Evolutionary conservation across 1,140 invertebrate genomes (phyloP).

Genomic region (Acromyrmex heyeri): DNA sequence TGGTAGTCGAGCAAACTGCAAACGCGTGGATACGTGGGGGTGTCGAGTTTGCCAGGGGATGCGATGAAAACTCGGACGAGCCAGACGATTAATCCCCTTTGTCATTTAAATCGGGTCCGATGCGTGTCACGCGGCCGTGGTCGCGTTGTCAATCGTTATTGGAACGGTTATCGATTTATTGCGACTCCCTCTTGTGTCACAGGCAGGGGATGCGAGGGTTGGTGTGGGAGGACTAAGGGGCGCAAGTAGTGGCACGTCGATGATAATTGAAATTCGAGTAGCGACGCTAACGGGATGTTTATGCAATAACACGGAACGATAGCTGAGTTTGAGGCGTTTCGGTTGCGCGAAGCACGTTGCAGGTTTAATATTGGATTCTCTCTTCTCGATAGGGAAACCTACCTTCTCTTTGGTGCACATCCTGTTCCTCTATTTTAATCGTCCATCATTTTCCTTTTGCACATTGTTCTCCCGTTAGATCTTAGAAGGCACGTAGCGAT

Average conservation of each 20-base stretch:
- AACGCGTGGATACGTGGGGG: not conserved
- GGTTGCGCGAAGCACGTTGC: not conserved
- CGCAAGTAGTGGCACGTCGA: conserved; percentile 48
- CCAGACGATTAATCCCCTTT: conserved; percentile 74
- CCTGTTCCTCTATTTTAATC: conserved; percentile 24
- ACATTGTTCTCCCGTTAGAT: not conserved
- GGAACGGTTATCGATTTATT: conserved; percentile 76
- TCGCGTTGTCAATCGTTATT: conserved; percentile 77
- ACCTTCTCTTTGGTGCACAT: conserved; percentile 2
- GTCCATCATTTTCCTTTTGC: not conserved
- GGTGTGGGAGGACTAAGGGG: conserved; percentile 16
- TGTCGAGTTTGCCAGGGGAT: not conserved
- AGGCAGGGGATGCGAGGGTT: not conserved
- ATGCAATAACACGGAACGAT: conserved; percentile 62
- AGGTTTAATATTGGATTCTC: conserved; percentile 16
- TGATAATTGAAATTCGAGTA: conserved; percentile 78
- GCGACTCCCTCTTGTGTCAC: conserved; percentile 15
- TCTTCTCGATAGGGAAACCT: not conserved
- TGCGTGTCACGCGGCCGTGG: conserved; percentile 68
- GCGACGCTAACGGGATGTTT: conserved; percentile 71
- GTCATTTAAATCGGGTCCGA: conserved; percentile 75
- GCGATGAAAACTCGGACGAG: conserved; percentile 61
- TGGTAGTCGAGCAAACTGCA: conserved; percentile 7
- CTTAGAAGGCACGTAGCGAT: not conserved
- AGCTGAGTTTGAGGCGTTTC: conserved; percentile 5